These are phyloP conservation scores for Ianthella basta DNA, from an alignment of 37 sponge, comb jelly and placozoan species.

Conservation along the genomic window DNA sequence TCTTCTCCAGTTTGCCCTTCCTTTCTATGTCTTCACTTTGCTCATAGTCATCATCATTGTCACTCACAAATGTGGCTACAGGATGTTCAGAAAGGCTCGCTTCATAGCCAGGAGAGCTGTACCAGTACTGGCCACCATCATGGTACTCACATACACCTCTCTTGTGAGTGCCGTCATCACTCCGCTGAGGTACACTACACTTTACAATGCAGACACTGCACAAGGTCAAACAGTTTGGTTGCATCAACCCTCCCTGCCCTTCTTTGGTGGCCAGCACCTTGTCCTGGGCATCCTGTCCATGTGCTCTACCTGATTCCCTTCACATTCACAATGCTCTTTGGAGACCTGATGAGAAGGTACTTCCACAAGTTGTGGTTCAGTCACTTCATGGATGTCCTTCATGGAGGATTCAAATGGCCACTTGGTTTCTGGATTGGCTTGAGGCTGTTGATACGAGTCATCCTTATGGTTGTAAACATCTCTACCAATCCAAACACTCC, in stretches of 20 bases:
- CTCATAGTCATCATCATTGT: conserved; percentile 26
- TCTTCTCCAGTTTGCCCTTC: conserved; percentile 58
- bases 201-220: conserved; percentile 27
- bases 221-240: conserved; percentile 1
- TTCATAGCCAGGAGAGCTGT: conserved; percentile 36
- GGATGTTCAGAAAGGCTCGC: not conserved
- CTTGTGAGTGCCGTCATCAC: conserved; percentile 22
- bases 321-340: conserved; percentile 4
- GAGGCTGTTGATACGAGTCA: too few relatives aligned
- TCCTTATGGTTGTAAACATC: not conserved
- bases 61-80: conserved; percentile 9
- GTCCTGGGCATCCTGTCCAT: not conserved
- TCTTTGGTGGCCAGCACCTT: conserved; percentile 26
- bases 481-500: not conserved
- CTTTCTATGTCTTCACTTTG: conserved; percentile 56
- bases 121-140: conserved; percentile 46
- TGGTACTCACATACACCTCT: conserved; percentile 35
- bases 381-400: conserved; percentile 4
- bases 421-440: too few relatives aligned
- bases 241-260: conserved; percentile 3
- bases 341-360: not conserved
- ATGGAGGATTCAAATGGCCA: too few relatives aligned
- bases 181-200: conserved; percentile 17
- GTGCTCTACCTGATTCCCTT: conserved; percentile 7
- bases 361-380: not conserved